These are phyloP conservation scores for Paradoxurus hermaphroditus DNA, from an alignment of 2,113 vertebrate species.

Conservation along the genomic window DNA sequence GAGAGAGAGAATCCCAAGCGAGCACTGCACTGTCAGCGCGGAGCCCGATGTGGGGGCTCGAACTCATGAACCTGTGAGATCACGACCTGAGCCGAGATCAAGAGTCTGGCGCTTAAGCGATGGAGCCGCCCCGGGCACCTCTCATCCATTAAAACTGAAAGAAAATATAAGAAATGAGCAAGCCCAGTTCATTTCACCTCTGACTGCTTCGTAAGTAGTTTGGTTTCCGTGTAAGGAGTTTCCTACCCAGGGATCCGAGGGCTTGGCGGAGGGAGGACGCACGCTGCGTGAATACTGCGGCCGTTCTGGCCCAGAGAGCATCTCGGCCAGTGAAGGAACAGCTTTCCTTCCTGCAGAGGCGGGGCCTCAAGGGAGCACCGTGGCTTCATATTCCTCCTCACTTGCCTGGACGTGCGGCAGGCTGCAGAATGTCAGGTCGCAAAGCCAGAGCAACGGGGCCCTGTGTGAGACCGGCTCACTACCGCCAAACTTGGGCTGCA, in stretches of 20 bases:
- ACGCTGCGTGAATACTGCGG: not conserved
- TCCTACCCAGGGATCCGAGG: not conserved
- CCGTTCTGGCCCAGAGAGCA: not conserved
- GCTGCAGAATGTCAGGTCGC: not conserved
- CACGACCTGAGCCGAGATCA: too few species aligned
- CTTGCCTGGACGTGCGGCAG: not conserved
- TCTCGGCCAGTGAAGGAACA: not conserved
- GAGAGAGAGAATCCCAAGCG: too few species aligned
- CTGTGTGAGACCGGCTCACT: not conserved
- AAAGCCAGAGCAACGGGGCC: not conserved
- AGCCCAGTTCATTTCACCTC: not conserved
- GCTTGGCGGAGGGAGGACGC: rapidly evolving
- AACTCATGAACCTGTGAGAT: too few species aligned
- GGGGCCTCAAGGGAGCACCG: not conserved
- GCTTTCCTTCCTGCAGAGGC: not conserved
- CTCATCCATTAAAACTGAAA: not conserved
- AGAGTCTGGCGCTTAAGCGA: too few species aligned
- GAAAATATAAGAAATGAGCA: not conserved
- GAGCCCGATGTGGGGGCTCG: too few species aligned
- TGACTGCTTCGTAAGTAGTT: not conserved
- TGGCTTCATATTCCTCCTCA: not conserved
- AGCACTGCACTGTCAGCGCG: too few species aligned
- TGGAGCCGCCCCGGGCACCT: too few species aligned
- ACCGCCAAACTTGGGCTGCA: not conserved
- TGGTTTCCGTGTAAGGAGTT: not conserved